Conservation (phyloP, 2,888 invertebrate genomes). For the Tinea semifulvella region DNA sequence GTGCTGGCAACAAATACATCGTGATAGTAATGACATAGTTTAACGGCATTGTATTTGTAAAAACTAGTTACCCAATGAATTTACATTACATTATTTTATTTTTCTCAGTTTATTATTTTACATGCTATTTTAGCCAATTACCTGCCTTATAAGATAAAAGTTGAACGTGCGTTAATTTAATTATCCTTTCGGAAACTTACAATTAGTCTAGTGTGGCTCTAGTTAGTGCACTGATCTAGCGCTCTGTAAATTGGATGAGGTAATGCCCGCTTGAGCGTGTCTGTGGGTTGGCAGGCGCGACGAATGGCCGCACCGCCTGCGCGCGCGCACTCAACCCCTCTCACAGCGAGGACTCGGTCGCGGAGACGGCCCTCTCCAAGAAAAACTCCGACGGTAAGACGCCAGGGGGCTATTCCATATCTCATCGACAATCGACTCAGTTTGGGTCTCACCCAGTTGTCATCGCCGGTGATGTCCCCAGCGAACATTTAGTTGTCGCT, state of each 20-base stretch:
- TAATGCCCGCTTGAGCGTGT: constrained; percentile 53
- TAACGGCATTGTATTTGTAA: too few relatives aligned
- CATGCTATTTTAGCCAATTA: neutral
- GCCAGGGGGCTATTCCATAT: constrained; percentile 24
- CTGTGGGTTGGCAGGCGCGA: constrained; percentile 61
- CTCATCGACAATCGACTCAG: neutral
- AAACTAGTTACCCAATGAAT: too few relatives aligned
- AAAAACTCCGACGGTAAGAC: constrained; percentile 86
- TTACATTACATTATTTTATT: neutral
- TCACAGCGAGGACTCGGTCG: constrained; percentile 84
- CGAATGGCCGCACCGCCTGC: constrained; percentile 47
- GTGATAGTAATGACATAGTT: too few relatives aligned
- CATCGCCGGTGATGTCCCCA: too few relatives aligned
- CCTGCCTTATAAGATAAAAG: neutral
- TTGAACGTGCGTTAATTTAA: too few relatives aligned
- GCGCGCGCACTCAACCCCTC: constrained; percentile 69
- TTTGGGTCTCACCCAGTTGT: constrained; percentile 9
- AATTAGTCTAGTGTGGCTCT: too few relatives aligned
- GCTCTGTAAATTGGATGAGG: neutral
- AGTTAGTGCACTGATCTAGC: neutral
- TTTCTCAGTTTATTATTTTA: neutral
- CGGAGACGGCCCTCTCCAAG: constrained; percentile 81
- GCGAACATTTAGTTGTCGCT: too few relatives aligned
- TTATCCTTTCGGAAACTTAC: too few relatives aligned
- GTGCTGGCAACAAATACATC: too few relatives aligned